Conservation (phyloP, 2,797 vertebrate species). For the Pogoniulus pusillus region DNA sequence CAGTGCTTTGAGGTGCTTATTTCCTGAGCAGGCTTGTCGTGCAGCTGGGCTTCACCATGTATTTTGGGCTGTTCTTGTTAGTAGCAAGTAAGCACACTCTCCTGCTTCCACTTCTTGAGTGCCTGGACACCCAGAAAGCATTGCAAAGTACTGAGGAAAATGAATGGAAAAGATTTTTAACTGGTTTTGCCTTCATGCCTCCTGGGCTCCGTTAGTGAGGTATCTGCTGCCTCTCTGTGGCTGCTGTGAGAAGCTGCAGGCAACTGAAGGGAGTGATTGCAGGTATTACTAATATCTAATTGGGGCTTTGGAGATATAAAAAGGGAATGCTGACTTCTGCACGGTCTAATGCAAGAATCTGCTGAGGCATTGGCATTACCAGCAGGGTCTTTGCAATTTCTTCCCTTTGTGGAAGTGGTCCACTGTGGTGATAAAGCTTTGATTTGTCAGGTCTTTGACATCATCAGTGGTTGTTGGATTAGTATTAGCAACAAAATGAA, state of each 20-base stretch:
- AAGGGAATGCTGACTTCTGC: fast-evolving
- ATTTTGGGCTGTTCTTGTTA: background rate
- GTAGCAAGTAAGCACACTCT: fast-evolving
- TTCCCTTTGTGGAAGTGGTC: background rate
- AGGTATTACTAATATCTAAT: fast-evolving
- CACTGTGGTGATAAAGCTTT: background rate
- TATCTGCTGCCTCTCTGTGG: slow-evolving; percentile 28
- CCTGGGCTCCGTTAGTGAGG: background rate
- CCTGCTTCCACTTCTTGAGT: background rate
- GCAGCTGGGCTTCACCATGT: fast-evolving
- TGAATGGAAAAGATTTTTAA: background rate
- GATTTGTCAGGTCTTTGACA: background rate
- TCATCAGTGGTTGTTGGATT: background rate
- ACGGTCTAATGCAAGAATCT: background rate
- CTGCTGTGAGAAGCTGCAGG: background rate
- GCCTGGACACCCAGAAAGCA: background rate
- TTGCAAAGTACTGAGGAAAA: background rate
- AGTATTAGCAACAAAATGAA: background rate
- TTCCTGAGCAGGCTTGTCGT: fast-evolving
- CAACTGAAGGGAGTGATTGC: fast-evolving
- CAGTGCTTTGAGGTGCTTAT: fast-evolving
- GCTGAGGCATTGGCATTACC: background rate
- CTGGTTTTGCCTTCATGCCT: fast-evolving
- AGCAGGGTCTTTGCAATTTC: fast-evolving
- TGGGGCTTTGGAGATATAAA: background rate